Conservation (phyloP, 2,888 invertebrate species). For the Nephrocerus scutellatus region DNA sequence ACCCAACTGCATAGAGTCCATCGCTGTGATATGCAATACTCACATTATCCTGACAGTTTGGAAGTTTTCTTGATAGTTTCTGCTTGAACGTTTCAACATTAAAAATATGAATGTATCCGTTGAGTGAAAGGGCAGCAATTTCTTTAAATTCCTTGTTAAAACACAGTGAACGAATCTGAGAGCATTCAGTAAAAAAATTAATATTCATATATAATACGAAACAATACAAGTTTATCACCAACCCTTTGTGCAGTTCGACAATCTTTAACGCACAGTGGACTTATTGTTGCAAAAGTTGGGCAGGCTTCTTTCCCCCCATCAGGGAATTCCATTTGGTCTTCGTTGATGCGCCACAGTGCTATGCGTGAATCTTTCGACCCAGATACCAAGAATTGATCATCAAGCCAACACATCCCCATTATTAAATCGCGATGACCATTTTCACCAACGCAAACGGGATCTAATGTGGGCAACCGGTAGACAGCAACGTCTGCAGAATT, state of each 20-base stretch:
- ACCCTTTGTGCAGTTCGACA: constrained; percentile 68
- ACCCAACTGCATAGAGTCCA: constrained; percentile 88
- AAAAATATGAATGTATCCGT: constrained; percentile 92
- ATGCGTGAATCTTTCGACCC: constrained; percentile 88
- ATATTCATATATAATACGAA: too few relatives aligned
- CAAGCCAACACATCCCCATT: constrained; percentile 90
- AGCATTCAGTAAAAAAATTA: constrained; percentile 13
- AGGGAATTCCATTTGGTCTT: constrained; percentile 44
- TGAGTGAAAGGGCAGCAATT: constrained; percentile 83
- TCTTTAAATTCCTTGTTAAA: constrained; percentile 82
- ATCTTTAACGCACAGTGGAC: constrained; percentile 66
- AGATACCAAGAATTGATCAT: constrained; percentile 90
- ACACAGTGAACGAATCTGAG: constrained; percentile 70
- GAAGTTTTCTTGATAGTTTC: constrained; percentile 77
- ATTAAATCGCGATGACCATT: constrained; percentile 80
- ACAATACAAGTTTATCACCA: too few relatives aligned
- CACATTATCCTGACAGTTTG: constrained; percentile 87
- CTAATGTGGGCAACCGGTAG: constrained; percentile 79
- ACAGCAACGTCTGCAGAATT: constrained; percentile 91
- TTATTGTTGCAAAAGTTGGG: constrained; percentile 52
- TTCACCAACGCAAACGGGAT: constrained; percentile 91
- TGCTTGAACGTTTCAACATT: constrained; percentile 83
- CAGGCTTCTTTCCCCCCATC: constrained; percentile 43
- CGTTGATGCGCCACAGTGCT: constrained; percentile 79
- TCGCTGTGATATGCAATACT: constrained; percentile 82